Base-by-base conservation (phyloP, 2,797 vertebrate species). In the Neomorphus geoffroyi region DNA sequence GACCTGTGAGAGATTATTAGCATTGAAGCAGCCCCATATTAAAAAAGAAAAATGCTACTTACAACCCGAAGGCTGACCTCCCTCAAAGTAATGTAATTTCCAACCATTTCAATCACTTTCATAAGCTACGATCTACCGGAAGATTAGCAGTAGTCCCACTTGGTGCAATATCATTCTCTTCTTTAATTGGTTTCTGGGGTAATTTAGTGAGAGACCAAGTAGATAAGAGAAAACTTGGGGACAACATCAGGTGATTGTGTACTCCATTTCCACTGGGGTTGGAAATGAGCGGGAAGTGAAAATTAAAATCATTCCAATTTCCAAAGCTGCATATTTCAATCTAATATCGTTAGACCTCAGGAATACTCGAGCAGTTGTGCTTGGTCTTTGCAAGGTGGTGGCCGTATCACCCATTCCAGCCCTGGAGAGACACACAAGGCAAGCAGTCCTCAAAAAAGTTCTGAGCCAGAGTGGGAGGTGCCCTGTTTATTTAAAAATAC, bases 1-100 rank as follows among this genome's bases (percentile, higher is more conserved):
- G 87, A 94, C 93, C 93, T 7, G 15, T 12, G 54, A 57, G 78
- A 87, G 92, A 27, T 92, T 74, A 85, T 92, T 67, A 90, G 90
- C 73, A 11, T 11, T 1, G 83, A 43, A 88, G 73, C 53, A 17
- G 82, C 7, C 51, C 45, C 43, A 10, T 66, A 37, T 58, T 78
- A 46, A 86, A 66, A 75, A n/a, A 74, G 69, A 91, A 71, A 75
- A 83, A 93, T 56, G 69, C 92, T 82, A 0, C 93, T 86, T 90
- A 62, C 88, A 73, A 30, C 80, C 69, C 15, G 0, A 18, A 80
- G 86, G 65, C 56, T 51, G 83, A 79, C 80, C 94, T 78, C 18
- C 19, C 71, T 41, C 75, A 5, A 5, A 85, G 66, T 72, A 84
- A 83, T 86, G 80, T n/a, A 30, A 82, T 94, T 94, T 61, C 82